Conservation (phyloP, 1,140 invertebrate genomes). For the Drosophila littoralis region DNA sequence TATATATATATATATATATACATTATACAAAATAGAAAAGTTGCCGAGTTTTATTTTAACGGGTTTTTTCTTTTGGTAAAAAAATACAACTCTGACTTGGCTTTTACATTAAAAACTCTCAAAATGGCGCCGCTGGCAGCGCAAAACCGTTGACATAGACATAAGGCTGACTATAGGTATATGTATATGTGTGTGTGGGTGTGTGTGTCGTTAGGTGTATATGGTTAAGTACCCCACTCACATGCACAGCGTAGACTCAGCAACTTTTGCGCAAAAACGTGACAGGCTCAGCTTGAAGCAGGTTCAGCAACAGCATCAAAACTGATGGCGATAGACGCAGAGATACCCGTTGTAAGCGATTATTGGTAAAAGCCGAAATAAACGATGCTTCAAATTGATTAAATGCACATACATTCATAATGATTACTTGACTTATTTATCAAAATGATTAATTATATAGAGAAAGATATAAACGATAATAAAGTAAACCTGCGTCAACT, state of each 20-base stretch:
- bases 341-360: not conserved
- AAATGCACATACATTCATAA: too few relatives aligned
- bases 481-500: too few relatives aligned
- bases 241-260: conserved; percentile 20
- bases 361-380: too few relatives aligned
- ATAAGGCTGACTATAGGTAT: conserved; percentile 34
- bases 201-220: conserved; percentile 6
- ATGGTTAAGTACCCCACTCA: conserved; percentile 36
- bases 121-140: conserved; percentile 32
- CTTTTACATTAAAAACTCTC: conserved; percentile 56
- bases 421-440: too few relatives aligned
- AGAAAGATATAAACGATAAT: too few relatives aligned
- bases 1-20: not conserved
- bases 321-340: not conserved
- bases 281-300: conserved; percentile 26
- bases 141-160: conserved; percentile 64
- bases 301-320: not conserved
- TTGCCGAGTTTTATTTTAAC: conserved; percentile 19
- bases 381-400: too few relatives aligned
- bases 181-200: conserved; percentile 3
- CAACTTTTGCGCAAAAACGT: conserved; percentile 53
- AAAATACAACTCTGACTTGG: conserved; percentile 45
- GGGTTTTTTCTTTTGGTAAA: not conserved
- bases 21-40: conserved; percentile 22
- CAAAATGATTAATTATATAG: too few relatives aligned